Evolutionary conservation across 2,797 vertebrate species (phyloP).

Genomic region (Coregonus ussuriensis): DNA sequence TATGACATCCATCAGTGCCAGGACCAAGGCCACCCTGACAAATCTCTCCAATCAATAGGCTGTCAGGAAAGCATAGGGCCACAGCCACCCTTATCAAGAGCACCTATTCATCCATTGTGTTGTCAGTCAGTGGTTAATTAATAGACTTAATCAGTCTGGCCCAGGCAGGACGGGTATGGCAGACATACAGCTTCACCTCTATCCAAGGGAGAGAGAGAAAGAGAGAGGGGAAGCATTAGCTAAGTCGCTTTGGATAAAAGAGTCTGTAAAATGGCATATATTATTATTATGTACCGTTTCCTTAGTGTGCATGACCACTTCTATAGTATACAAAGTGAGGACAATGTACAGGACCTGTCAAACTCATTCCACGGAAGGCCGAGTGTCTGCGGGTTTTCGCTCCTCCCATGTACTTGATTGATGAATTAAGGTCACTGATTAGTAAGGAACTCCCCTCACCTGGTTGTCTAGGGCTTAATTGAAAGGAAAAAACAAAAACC

Average conservation of each 20-base stretch:
- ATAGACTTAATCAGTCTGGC: neutral
- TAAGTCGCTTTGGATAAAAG: no score
- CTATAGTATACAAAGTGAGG: neutral
- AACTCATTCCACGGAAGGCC: no score
- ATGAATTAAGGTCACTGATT: no score
- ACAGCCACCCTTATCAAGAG: neutral
- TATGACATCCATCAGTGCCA: neutral
- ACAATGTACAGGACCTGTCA: neutral
- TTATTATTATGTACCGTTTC: neutral
- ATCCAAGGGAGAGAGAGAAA: neutral
- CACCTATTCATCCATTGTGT: neutral
- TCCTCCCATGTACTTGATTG: no score
- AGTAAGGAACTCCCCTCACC: no score
- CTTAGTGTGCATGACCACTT: neutral
- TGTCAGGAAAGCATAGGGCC: neutral
- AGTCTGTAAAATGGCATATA: no score
- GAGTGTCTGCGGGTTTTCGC: no score
- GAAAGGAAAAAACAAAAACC: no score
- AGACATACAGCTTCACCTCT: neutral
- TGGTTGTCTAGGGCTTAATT: no score
- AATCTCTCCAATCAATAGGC: neutral
- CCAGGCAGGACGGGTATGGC: neutral
- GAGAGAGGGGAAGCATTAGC: neutral
- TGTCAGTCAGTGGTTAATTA: neutral
- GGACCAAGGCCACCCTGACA: neutral